A percentile compares a stretch with the other conserved stretches of the same genome.
phyloP scores from a whole-genome alignment of 2,113 vertebrate genomes.

The Myrmecobius fasciatus region DNA sequence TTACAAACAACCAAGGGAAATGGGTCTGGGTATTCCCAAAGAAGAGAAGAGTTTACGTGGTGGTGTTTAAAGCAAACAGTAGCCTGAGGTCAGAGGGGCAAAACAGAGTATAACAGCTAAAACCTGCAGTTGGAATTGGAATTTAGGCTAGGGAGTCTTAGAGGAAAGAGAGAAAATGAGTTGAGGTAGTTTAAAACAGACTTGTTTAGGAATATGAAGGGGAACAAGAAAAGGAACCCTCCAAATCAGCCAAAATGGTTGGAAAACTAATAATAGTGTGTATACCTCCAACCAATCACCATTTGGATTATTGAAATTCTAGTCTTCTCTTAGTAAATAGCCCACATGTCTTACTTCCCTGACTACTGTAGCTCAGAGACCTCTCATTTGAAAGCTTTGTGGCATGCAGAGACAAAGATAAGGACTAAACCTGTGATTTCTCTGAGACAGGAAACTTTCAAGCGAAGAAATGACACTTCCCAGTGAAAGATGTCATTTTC shows the following conservation, averaged over 20 bases:
- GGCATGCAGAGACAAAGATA: not conserved
- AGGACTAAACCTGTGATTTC: not conserved
- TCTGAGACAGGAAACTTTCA: not conserved
- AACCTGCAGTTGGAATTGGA: constrained; percentile 30
- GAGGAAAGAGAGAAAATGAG: not conserved
- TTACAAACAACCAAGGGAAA: constrained; percentile 41
- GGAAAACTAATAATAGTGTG: not conserved
- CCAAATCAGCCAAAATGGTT: not conserved
- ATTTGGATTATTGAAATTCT: not conserved
- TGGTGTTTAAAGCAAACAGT: constrained; percentile 59
- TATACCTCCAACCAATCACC: not conserved
- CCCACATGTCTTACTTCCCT: not conserved
- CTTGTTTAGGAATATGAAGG: not conserved
- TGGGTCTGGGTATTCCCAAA: constrained; percentile 35
- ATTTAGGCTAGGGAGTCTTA: constrained; percentile 17
- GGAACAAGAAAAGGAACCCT: not conserved
- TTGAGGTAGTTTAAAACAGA: not conserved
- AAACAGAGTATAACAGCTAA: constrained; percentile 39
- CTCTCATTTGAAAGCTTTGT: not conserved
- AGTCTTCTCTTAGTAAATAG: not conserved
- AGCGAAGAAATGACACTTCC: not conserved
- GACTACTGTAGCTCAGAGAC: not conserved
- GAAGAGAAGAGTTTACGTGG: constrained; percentile 45
- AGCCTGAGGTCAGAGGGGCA: constrained; percentile 57
- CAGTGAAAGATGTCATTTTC: not conserved